phyloP scores from a whole-genome alignment of 2,888 invertebrate genomes.

The Andrena trimmerana region DNA sequence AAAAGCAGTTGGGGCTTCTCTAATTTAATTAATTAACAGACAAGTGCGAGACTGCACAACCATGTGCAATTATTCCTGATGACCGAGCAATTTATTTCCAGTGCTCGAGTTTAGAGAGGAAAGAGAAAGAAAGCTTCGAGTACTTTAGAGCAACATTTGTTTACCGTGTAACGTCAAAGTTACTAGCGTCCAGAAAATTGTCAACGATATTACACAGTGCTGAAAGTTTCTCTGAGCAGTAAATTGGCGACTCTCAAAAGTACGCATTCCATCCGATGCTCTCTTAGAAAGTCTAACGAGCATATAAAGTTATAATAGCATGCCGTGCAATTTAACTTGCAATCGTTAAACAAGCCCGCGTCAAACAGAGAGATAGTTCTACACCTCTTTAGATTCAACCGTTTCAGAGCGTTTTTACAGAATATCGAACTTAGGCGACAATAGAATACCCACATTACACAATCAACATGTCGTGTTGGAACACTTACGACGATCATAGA shows the following conservation, averaged over 20 bases:
- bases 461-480: conserved; percentile 14
- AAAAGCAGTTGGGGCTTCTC: conserved; percentile 9
- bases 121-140: not conserved
- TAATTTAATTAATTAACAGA: conserved; percentile 47
- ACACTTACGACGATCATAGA: too few species aligned
- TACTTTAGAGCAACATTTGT: not conserved
- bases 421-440: conserved; percentile 39
- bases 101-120: not conserved
- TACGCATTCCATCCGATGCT: conserved; percentile 51
- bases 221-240: conserved; percentile 38
- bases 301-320: conserved; percentile 70
- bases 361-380: conserved; percentile 2
- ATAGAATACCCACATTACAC: conserved; percentile 28
- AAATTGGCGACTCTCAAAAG: conserved; percentile 50
- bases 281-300: conserved; percentile 65
- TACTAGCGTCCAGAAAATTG: conserved; percentile 27
- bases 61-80: not conserved
- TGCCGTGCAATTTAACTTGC: conserved; percentile 63
- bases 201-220: conserved; percentile 30
- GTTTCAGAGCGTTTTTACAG: conserved; percentile 26
- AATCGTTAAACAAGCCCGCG: conserved; percentile 66
- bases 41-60: not conserved
- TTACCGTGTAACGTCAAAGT: not conserved
- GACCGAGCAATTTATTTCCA: not conserved
- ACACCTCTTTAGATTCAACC: not conserved